phyloP scores from a whole-genome alignment of 2,888 invertebrate species.

The Stratiomys singularior region DNA sequence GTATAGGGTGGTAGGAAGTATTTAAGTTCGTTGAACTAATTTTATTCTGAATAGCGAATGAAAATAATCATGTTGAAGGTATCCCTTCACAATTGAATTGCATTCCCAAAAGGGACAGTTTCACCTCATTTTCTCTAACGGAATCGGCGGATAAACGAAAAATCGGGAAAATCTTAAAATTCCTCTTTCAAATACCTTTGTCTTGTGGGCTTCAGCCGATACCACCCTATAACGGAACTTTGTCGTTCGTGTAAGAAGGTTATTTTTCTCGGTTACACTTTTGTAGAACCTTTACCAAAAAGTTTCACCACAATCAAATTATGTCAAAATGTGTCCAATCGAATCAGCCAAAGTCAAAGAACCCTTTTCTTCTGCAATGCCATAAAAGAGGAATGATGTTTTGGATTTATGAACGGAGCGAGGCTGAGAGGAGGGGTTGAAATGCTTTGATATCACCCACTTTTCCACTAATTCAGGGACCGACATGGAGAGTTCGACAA shows the following conservation, averaged over 20 bases:
- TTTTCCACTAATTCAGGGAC: too few relatives aligned
- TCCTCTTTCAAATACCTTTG: not conserved
- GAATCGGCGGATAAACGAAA: not conserved
- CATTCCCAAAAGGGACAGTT: not conserved
- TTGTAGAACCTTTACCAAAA: constrained; percentile 40
- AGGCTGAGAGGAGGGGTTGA: not conserved
- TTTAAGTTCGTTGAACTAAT: not conserved
- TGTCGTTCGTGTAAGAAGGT: not conserved
- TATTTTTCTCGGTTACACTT: constrained; percentile 19
- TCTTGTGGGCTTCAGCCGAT: not conserved
- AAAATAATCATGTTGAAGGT: too few relatives aligned
- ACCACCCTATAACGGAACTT: too few relatives aligned
- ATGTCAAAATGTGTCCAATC: constrained; percentile 46
- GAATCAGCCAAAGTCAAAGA: constrained; percentile 39
- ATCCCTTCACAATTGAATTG: too few relatives aligned
- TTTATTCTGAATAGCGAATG: not conserved
- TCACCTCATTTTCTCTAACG: not conserved
- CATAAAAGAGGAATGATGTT: too few relatives aligned
- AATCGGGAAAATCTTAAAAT: too few relatives aligned
- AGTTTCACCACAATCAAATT: constrained; percentile 45
- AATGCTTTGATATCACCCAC: too few relatives aligned
- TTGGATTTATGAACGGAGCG: not conserved
- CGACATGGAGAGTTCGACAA: not conserved
- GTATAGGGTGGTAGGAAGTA: not conserved
- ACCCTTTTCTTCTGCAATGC: constrained; percentile 29